These are phyloP conservation scores for Zosterops borbonicus DNA, from an alignment of 2,113 vertebrate species.

Conservation along the genomic window DNA sequence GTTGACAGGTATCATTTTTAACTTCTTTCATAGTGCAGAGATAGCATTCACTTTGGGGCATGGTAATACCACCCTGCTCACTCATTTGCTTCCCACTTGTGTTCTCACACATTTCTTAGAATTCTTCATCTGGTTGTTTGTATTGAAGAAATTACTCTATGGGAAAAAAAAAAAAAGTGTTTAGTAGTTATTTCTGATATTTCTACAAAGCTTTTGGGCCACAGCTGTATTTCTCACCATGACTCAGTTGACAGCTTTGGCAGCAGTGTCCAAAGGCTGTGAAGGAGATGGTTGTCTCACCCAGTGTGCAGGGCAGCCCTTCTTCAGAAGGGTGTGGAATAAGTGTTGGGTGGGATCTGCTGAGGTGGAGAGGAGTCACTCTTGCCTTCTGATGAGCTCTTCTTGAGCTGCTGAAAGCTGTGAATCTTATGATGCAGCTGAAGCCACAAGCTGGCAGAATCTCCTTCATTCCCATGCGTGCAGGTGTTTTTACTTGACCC, in stretches of 20 bases:
- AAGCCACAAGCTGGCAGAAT: neutral
- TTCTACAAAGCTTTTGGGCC: neutral
- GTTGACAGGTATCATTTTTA: constrained; percentile 54
- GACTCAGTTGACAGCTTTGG: neutral
- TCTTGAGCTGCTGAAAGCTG: neutral
- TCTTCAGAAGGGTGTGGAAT: neutral
- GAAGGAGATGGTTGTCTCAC: neutral
- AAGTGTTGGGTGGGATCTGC: neutral
- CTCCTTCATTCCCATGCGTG: fast-evolving
- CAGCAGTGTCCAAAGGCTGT: neutral
- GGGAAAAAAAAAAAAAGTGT: neutral
- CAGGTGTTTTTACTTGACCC: neutral
- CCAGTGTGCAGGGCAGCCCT: neutral
- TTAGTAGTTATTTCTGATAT: neutral
- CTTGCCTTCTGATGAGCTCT: neutral
- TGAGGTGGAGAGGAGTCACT: neutral
- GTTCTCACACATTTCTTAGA: neutral
- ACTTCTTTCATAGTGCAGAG: constrained; percentile 11
- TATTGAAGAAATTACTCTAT: neutral
- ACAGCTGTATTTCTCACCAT: neutral
- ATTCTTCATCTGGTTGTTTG: neutral
- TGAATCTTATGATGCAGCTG: neutral
- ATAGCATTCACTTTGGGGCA: constrained; percentile 10
- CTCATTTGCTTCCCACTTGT: constrained; percentile 42
- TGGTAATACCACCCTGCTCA: constrained; percentile 21